Base-by-base conservation (phyloP, 2,113 vertebrate species). In the Lampris incognitus region DNA sequence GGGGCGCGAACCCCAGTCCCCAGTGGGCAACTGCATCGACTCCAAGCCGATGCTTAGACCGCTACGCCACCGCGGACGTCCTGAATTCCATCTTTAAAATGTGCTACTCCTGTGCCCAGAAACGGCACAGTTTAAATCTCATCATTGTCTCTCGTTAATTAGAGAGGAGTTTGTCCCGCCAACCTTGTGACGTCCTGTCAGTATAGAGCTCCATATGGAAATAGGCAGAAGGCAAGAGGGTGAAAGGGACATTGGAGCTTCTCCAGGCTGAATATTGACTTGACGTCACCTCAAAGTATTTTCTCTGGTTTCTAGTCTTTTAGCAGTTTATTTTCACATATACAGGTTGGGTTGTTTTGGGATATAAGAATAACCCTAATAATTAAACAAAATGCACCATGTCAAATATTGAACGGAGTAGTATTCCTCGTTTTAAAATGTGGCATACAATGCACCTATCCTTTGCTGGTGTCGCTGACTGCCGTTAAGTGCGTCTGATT, bases 401-500 rank as follows among this genome's bases (percentile, higher is more conserved):
- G 51, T 11, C 10, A 54, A 54, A 13, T 54, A 11, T 9, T 51
- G 11, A 51, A 51, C n/a, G 2, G 10, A 13, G 51, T 54, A 4
- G 13, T n/a, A 4, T 54, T 54, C 51, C 51, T 2, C 51, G 10
- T 54, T 54, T 54, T 59, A 9, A 39, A 59, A 10, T 38, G 57
- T 50, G 10, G 24, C 24, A 3, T 50, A 70, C 49, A 54, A 71
- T 73, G 76, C 50, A 52, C 46, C 69, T 81, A 59, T 74, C 54
- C 6, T 58, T 56, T 39, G 56, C 75, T 74, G 79, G 46, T 37
- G 36, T 61, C 50, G 5, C 46, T 2, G 9, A 75, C 64, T 70
- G 38, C 13, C 59, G 24, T 9, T 24, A 2, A 44, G 41, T 11
- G 71, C 50, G 61, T 83, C 76, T 82, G 76, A 74, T 85, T 83